phyloP scores from a whole-genome alignment of 2,797 vertebrate species.

The Lerista edwardsae region DNA sequence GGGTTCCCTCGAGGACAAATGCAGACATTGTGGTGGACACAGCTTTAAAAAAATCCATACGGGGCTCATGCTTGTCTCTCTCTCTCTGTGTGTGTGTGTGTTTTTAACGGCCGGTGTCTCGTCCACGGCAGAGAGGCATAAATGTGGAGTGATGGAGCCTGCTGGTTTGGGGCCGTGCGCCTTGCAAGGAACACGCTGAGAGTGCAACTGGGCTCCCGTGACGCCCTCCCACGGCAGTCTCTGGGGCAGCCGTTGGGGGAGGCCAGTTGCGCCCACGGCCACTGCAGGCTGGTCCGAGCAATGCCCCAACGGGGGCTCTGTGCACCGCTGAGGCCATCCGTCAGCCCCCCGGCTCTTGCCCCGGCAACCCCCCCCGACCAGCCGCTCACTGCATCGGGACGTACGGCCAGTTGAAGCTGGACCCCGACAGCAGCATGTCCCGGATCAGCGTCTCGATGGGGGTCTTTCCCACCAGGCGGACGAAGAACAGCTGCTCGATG shows the following conservation, averaged over 20 bases:
- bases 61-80: not conserved
- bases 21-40: not conserved
- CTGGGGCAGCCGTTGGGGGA: not conserved
- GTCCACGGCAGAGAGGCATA: not conserved
- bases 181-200: not conserved
- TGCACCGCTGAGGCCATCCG: not conserved
- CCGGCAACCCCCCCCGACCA: no score
- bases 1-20: not conserved
- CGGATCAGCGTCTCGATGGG: constrained; percentile 90
- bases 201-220: no score
- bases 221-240: not conserved
- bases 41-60: not conserved
- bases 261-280: not conserved
- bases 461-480: constrained; percentile 88
- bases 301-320: not conserved
- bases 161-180: not conserved
- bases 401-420: constrained; percentile 90
- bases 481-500: constrained; percentile 91
- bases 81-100: no score
- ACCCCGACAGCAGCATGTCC: constrained; percentile 89
- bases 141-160: not conserved
- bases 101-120: not conserved
- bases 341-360: no score
- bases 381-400: constrained; percentile 80
- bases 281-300: accelerated